Percentiles rank a stretch among this genome's conserved stretches.
phyloP scores from a whole-genome alignment of 2,888 invertebrate genomes.

The Erebia aethiops region DNA sequence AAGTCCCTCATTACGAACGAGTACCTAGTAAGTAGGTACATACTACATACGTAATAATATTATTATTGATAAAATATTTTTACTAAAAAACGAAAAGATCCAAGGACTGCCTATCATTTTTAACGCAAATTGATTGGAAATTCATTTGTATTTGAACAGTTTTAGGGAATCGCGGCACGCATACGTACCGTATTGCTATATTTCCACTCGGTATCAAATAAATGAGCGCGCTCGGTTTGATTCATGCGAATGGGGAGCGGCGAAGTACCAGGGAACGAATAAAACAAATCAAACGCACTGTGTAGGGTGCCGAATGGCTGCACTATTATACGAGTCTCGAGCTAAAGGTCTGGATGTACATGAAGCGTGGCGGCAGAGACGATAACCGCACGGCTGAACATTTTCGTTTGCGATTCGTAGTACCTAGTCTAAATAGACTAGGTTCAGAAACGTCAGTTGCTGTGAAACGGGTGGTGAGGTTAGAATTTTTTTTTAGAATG shows the following conservation, averaged over 20 bases:
- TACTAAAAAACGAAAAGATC: too few species aligned
- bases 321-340: slow-evolving; percentile 38
- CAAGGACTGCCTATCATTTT: background rate
- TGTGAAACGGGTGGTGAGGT: too few species aligned
- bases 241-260: slow-evolving; percentile 77
- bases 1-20: too few species aligned
- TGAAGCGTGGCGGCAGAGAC: background rate
- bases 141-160: slow-evolving; percentile 14
- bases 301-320: slow-evolving; percentile 48
- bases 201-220: slow-evolving; percentile 73
- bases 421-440: too few species aligned
- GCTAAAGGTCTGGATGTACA: slow-evolving; percentile 7
- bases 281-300: slow-evolving; percentile 69
- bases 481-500: too few species aligned
- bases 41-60: too few species aligned
- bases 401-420: too few species aligned
- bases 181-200: slow-evolving; percentile 50
- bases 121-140: background rate
- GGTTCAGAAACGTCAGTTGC: too few species aligned
- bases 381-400: too few species aligned
- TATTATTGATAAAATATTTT: too few species aligned
- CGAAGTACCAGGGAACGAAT: slow-evolving; percentile 72
- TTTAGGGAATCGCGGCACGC: slow-evolving; percentile 23
- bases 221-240: slow-evolving; percentile 79
- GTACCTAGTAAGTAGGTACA: too few species aligned